A percentile compares a stretch with the other conserved stretches of the same genome.
Evolutionary conservation across 2,888 invertebrate genomes (phyloP).

Genomic region (Teleogryllus oceanicus): DNA sequence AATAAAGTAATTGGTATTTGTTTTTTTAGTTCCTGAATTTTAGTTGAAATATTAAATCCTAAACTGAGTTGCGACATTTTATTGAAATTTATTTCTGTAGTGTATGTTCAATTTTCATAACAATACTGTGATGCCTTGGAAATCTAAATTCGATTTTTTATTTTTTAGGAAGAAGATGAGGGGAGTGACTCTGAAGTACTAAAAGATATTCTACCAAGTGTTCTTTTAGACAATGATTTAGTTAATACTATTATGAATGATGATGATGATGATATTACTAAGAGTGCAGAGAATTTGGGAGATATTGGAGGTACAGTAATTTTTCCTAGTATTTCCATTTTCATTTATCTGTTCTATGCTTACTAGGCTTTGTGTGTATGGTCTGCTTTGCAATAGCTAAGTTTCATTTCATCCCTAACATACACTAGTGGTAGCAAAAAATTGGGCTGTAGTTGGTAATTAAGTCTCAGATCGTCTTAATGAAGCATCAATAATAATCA

Average conservation of each 20-base stretch:
- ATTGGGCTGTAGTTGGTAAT: background rate
- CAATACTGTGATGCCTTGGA: too few species aligned
- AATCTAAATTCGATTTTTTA: too few species aligned
- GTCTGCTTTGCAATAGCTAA: conserved; percentile 5
- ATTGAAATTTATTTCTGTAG: too few species aligned
- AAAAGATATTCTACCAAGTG: conserved; percentile 63
- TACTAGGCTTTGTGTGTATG: background rate
- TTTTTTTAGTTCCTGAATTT: too few species aligned
- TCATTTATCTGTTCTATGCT: background rate
- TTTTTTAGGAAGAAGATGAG: conserved; percentile 47
- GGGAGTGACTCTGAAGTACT: conserved; percentile 59
- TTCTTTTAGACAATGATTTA: conserved; percentile 62
- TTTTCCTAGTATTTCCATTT: conserved; percentile 9
- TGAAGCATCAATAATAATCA: background rate
- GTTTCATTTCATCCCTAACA: conserved; percentile 18
- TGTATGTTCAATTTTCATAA: too few species aligned
- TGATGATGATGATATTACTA: conserved; percentile 54
- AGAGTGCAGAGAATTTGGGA: conserved; percentile 53
- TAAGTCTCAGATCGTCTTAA: background rate
- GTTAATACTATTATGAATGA: conserved; percentile 68
- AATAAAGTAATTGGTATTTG: too few species aligned
- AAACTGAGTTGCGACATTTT: too few species aligned
- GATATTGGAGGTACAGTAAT: conserved; percentile 48
- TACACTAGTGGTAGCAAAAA: background rate
- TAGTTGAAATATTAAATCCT: too few species aligned